phyloP scores from a whole-genome alignment of 2,797 vertebrate species.

The Cryptoprocta ferox region DNA sequence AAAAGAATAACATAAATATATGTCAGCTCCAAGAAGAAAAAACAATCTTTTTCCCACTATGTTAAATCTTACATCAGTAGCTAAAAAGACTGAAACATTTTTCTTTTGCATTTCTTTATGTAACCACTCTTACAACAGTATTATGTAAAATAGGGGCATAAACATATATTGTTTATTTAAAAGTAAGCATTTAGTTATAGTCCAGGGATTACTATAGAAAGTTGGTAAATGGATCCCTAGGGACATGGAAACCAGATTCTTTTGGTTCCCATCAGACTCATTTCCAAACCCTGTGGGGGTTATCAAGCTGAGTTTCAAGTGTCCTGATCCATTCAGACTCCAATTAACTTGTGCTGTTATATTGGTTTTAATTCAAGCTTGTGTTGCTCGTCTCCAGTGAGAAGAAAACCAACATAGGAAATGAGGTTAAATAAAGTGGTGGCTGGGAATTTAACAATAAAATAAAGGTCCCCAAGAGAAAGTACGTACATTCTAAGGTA shows the following conservation, averaged over 20 bases:
- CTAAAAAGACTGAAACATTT: constrained; percentile 28
- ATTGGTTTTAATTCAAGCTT: constrained; percentile 57
- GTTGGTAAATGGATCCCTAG: constrained; percentile 62
- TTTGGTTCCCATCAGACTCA: constrained; percentile 54
- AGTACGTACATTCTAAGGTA: constrained; percentile 57
- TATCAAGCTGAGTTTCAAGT: constrained; percentile 46
- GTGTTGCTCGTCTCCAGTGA: constrained; percentile 38
- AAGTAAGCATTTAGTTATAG: constrained; percentile 53
- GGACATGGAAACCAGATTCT: constrained; percentile 44
- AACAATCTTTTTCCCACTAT: neutral
- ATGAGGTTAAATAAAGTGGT: constrained; percentile 49
- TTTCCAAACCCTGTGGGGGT: constrained; percentile 54
- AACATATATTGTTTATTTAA: constrained; percentile 64
- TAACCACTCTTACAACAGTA: constrained; percentile 12
- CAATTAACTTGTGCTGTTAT: constrained; percentile 56
- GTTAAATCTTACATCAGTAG: neutral
- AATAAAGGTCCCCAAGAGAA: neutral
- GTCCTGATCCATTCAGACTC: constrained; percentile 47
- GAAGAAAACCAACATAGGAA: constrained; percentile 62
- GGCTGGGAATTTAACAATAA: constrained; percentile 7
- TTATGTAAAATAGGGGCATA: constrained; percentile 52
- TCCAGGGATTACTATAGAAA: constrained; percentile 63
- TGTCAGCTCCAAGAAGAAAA: constrained; percentile 15
- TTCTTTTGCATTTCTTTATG: constrained; percentile 48
- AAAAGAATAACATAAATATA: constrained; percentile 47